A percentile compares a stretch with the other conserved stretches of the same genome.
Conservation (phyloP, 2,113 vertebrate species). For the Enhydra lutris region DNA sequence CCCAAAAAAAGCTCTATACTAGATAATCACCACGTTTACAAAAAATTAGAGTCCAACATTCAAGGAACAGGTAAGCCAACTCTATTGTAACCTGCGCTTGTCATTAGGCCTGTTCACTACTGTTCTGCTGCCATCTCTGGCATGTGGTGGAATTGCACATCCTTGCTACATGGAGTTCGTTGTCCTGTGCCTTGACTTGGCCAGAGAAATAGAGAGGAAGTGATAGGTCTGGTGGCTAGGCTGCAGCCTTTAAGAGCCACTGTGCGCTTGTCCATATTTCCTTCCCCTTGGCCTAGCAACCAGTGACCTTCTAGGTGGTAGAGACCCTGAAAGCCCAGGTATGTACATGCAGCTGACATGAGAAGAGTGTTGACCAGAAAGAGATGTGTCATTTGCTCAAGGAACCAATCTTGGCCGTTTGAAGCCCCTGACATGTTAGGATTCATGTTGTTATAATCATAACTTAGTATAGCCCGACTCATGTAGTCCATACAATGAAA, state of each 20-base stretch:
- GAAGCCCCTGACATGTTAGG: neutral
- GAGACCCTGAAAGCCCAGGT: neutral
- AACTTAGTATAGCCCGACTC: neutral
- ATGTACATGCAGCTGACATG: fast-evolving
- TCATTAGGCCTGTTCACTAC: neutral
- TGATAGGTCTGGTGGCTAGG: neutral
- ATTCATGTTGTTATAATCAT: neutral
- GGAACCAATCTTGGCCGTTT: neutral
- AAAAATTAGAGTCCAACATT: neutral
- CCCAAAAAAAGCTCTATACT: neutral
- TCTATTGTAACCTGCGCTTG: fast-evolving
- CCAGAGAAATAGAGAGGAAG: neutral
- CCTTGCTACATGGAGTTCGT: too few species aligned
- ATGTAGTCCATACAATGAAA: neutral
- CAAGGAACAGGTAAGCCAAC: neutral
- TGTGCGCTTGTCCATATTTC: too few species aligned
- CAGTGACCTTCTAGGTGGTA: too few species aligned
- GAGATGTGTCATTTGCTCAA: neutral
- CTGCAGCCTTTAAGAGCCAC: neutral
- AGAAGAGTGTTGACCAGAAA: neutral
- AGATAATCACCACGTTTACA: neutral
- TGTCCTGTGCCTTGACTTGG: neutral
- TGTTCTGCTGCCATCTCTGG: too few species aligned
- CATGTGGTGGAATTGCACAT: fast-evolving
- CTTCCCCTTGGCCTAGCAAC: neutral